Base-by-base conservation (phyloP, 2,888 invertebrate species). In the Anoplius nigerrimus region DNA sequence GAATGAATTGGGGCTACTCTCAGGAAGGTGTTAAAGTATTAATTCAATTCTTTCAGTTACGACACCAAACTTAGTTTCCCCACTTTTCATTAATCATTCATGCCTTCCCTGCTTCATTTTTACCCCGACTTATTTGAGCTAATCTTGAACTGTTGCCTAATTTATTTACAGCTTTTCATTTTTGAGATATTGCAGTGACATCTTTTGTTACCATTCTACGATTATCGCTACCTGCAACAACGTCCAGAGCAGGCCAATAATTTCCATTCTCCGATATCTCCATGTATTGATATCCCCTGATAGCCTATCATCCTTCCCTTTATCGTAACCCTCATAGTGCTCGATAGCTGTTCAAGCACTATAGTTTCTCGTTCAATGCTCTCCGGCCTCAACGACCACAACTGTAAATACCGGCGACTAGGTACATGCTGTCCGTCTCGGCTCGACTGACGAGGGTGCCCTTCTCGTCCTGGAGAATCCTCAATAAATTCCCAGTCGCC, bases 401-500 rank as follows among this genome's bases (percentile, higher is more conserved):
- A 75, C 70, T 63, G 70, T 70, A 73, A 75, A 75, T 77, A 78
- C 75, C 78, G 34, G 58, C 48, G 62, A 66, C 64, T 54, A 43
- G 45, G 57, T 59, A 43, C 46, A 15, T 34, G 51, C 56, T 56
- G 55, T 52, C 62, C 59, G 52, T 63, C 61, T 63, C 46, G 57
- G 22, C 42, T 24, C 48, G 16, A 15, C n/a, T 24, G 55, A 55
- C 27, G 16, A 34, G 11, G 42, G 34, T 24, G n/a, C 45, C 56
- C 42, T 20, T 42, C 67, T 64, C 62, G 64, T 62, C 51, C 20
- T 52, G 56, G 53, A 64, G 63, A 69, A 66, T 72, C 57, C 70
- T 61, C 76, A 53, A 72, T 79, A 69, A 72, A 78, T 75, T 77
- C 68, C 58, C 61, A 58, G 66, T 58, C 72, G 71, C 66, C 61